Conservation (phyloP, 2,113 vertebrate genomes). For the Barbus barbus region DNA sequence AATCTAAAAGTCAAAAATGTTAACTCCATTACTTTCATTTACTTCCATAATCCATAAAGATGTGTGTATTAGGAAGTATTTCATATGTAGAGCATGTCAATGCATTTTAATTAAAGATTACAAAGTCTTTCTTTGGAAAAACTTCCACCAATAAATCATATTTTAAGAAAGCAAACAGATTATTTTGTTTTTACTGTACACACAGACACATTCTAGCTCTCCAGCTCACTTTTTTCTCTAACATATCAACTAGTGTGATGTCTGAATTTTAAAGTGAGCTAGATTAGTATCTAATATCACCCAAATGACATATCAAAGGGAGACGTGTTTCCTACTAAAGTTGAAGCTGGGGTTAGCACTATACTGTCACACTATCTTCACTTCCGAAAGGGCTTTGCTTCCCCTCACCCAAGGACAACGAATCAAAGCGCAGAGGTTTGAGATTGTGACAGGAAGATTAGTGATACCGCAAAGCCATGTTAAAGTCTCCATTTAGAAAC, state of each 20-base stretch:
- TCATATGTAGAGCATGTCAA: neutral
- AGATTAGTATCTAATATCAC: neutral
- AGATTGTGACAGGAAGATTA: neutral
- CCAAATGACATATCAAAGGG: neutral
- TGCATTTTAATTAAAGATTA: too few species aligned
- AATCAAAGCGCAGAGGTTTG: neutral
- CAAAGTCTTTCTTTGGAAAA: too few species aligned
- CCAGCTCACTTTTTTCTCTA: neutral
- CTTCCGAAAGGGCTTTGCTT: neutral
- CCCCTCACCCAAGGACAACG: neutral
- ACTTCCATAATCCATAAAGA: neutral
- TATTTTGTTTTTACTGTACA: neutral
- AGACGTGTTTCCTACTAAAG: neutral
- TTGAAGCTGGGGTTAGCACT: neutral
- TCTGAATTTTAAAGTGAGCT: neutral
- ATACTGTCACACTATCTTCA: neutral
- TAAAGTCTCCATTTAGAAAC: neutral
- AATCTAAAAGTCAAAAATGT: neutral
- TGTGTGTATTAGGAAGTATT: neutral
- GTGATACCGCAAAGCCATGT: neutral
- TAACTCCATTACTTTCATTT: neutral
- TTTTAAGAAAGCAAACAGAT: neutral
- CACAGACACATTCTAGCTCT: neutral
- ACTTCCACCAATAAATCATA: neutral
- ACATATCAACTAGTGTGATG: neutral